These are phyloP conservation scores for Trichopria drosophilae DNA, from an alignment of 2,888 invertebrate genomes.

Conservation along the genomic window DNA sequence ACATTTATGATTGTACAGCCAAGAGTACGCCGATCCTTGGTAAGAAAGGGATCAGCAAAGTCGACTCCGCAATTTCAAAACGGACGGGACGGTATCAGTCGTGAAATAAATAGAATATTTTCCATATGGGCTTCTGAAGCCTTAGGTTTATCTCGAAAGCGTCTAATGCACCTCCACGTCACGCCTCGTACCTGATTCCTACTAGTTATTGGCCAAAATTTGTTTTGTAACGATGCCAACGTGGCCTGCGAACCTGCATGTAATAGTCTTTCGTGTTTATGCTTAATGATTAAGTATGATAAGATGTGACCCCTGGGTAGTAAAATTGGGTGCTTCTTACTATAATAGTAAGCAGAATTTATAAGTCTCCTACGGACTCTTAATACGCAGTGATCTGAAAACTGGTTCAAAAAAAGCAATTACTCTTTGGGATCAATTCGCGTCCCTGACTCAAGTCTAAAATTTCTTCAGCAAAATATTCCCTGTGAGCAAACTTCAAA, in stretches of 20 bases:
- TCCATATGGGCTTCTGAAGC: background rate
- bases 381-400: background rate
- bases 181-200: background rate
- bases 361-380: background rate
- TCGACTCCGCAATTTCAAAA: background rate
- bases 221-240: background rate
- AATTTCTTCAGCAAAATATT: too few relatives aligned
- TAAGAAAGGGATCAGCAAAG: background rate
- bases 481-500: too few relatives aligned
- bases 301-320: background rate
- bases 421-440: background rate
- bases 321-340: too few relatives aligned
- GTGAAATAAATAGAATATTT: background rate
- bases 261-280: background rate
- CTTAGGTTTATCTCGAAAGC: background rate
- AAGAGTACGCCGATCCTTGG: background rate
- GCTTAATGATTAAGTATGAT: too few relatives aligned
- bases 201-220: background rate
- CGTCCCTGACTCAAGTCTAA: too few relatives aligned
- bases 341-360: background rate
- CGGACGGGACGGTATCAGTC: background rate
- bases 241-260: constrained; percentile 1
- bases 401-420: background rate
- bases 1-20: background rate
- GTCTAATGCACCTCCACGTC: background rate